These are phyloP conservation scores for Acronicta leporina DNA, from an alignment of 2,888 invertebrate species.

Conservation along the genomic window DNA sequence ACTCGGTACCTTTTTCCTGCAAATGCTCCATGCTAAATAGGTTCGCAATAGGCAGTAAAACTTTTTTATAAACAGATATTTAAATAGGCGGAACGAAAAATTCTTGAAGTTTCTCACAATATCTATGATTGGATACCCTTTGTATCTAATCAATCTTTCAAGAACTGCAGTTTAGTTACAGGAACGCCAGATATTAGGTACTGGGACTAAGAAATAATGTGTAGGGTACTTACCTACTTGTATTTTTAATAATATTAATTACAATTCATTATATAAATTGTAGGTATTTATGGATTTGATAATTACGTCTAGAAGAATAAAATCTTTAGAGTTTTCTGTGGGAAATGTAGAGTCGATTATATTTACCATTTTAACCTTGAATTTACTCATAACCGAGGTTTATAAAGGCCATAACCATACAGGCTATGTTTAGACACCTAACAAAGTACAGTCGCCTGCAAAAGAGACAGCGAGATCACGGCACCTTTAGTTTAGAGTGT, in stretches of 20 bases:
- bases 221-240: too few relatives aligned
- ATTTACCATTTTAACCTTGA: not conserved
- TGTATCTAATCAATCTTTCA: conserved; percentile 3
- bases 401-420: conserved; percentile 15
- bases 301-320: too few relatives aligned
- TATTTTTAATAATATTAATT: too few relatives aligned
- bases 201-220: too few relatives aligned
- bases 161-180: not conserved
- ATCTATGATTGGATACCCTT: too few relatives aligned
- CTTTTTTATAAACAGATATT: conserved; percentile 13
- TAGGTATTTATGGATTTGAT: too few relatives aligned
- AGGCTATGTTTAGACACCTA: conserved; percentile 38
- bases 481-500: conserved; percentile 66
- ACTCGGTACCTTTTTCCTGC: conserved; percentile 48
- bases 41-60: conserved; percentile 28
- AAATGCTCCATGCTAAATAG: conserved; percentile 53
- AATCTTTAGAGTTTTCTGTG: too few relatives aligned
- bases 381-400: conserved; percentile 16
- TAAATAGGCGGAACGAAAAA: conserved; percentile 3
- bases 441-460: conserved; percentile 56
- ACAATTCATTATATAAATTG: too few relatives aligned
- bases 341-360: not conserved
- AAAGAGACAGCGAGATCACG: conserved; percentile 56
- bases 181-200: too few relatives aligned
- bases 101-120: conserved; percentile 1